Evolutionary conservation across 2,113 vertebrate species (phyloP).

Genomic region (Condylura cristata): DNA sequence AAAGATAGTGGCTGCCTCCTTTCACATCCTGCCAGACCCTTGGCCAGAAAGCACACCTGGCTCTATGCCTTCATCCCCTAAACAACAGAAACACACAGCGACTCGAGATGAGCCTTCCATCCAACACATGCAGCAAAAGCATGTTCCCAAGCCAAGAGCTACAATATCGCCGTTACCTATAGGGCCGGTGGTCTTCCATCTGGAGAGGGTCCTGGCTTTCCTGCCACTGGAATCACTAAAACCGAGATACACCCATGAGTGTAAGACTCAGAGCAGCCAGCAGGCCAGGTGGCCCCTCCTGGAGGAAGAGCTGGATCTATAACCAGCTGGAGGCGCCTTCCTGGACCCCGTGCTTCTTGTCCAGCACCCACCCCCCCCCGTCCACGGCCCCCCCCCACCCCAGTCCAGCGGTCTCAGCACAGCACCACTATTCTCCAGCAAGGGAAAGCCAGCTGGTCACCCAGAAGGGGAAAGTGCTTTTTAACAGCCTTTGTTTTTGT

Average conservation of each 20-base stretch:
- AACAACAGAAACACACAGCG: conserved; percentile 62
- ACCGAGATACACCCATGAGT: conserved; percentile 61
- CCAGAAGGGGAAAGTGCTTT: conserved; percentile 47
- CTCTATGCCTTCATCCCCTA: neutral
- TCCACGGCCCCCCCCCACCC: too few relatives aligned
- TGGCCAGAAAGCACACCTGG: conserved; percentile 56
- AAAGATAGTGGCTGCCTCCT: conserved; percentile 46
- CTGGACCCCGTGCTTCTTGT: neutral
- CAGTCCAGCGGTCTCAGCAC: neutral
- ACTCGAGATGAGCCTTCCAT: conserved; percentile 5
- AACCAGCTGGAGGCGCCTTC: neutral
- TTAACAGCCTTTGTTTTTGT: conserved; percentile 71
- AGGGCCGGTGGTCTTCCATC: conserved; percentile 61
- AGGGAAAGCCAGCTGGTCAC: conserved; percentile 42
- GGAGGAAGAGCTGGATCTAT: conserved; percentile 2
- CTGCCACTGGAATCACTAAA: conserved; percentile 36
- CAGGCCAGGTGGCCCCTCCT: neutral
- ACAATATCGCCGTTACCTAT: conserved; percentile 53
- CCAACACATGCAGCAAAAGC: conserved; percentile 67
- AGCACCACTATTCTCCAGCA: neutral
- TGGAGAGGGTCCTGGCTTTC: conserved; percentile 54
- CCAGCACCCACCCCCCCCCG: too few relatives aligned
- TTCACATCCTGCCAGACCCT: conserved; percentile 61
- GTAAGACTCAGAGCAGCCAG: neutral
- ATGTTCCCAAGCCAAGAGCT: conserved; percentile 21